phyloP scores from a whole-genome alignment of 2,113 vertebrate genomes.

The Ammospiza nelsoni region DNA sequence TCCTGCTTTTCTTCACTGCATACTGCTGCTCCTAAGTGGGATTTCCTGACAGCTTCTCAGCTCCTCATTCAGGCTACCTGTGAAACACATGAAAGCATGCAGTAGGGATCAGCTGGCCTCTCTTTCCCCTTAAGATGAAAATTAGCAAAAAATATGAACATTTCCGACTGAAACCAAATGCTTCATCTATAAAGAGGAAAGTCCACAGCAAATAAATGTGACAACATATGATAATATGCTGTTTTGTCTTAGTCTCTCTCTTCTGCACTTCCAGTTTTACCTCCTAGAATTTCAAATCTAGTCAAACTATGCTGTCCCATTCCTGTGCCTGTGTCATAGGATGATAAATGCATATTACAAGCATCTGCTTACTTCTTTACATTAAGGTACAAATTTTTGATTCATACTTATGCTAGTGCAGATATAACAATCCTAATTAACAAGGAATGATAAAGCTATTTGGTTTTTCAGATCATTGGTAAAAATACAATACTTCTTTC shows the following conservation, averaged over 20 bases:
- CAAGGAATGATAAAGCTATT: neutral
- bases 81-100: neutral
- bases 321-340: neutral
- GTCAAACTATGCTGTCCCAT: neutral
- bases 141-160: neutral
- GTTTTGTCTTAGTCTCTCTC: neutral
- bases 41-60: conserved; percentile 15
- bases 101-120: neutral
- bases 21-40: neutral
- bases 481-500: neutral
- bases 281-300: neutral
- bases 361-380: neutral
- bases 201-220: neutral
- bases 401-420: neutral
- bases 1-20: neutral
- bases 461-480: neutral
- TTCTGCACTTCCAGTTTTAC: neutral
- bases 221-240: neutral
- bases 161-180: neutral
- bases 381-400: neutral
- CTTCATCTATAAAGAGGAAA: neutral
- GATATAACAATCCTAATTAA: neutral
- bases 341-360: neutral
- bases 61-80: neutral
- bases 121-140: neutral